Conservation (phyloP, 2,888 invertebrate genomes). For the Hydriomena furcata region DNA sequence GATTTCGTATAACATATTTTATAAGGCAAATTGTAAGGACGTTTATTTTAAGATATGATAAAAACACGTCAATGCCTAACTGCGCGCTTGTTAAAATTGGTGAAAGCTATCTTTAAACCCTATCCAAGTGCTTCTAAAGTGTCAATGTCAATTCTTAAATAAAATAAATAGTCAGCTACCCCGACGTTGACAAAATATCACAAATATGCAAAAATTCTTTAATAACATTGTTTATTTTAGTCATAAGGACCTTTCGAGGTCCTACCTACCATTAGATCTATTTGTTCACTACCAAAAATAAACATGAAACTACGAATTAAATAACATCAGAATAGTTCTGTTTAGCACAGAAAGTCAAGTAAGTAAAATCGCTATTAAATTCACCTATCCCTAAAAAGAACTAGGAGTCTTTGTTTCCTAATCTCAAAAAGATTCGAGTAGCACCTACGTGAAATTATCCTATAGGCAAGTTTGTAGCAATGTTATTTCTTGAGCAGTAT, state of each 20-base stretch:
- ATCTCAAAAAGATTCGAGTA: too few relatives aligned
- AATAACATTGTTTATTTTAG: too few relatives aligned
- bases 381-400: neutral
- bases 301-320: constrained; percentile 2
- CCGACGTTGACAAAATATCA: neutral
- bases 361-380: neutral
- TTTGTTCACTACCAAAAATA: too few relatives aligned
- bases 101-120: too few relatives aligned
- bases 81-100: too few relatives aligned
- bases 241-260: too few relatives aligned
- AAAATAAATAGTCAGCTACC: neutral
- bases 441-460: too few relatives aligned
- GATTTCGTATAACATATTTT: neutral
- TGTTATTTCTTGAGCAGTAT: neutral
- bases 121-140: too few relatives aligned
- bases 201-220: neutral
- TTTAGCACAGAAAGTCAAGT: neutral
- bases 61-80: too few relatives aligned
- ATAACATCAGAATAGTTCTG: neutral
- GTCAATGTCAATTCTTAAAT: neutral
- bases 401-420: too few relatives aligned
- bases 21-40: neutral
- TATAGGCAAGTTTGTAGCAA: too few relatives aligned
- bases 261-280: too few relatives aligned
- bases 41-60: neutral